Evolutionary conservation across 2,888 invertebrate genomes (phyloP), one percentile per base, ranked within the genome.

Genomic region (Polyploca ridens): DNA sequence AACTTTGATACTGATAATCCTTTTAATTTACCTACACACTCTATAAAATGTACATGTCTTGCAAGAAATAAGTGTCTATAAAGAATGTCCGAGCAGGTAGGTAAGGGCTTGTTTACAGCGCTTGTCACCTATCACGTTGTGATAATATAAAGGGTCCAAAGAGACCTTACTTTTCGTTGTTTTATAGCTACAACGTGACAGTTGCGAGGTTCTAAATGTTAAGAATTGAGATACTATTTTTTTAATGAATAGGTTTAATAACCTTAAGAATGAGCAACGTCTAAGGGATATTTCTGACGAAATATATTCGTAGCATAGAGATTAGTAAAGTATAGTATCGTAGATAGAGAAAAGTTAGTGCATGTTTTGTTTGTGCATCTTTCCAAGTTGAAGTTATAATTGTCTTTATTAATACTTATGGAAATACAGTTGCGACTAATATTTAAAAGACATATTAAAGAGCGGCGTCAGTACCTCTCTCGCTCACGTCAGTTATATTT

Each of bases 91-190:
- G 54, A 54, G 10, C n/a, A 49, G 49, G 54, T 63, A 44, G 41
- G 41, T 41, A 41, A 67, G 64, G 64, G 38, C 65, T 62, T 61
- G 63, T 70, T 72, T 72, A 73, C 64, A 60, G 69, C 65, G 63
- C 64, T 44, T 66, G 66, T 64, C 67, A 70, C 70, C 69, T 69
- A 72, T 69, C 74, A 71, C 68, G 67, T 67, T 58, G 60, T 19
- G 63, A 44, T 62, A 65, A 66, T 70, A 68, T 69, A 58, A 66
- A 68, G 68, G 67, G 65, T n/a, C n/a, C n/a, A n/a, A n/a, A n/a
- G n/a, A 74, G 69, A 65, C 69, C 27, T 69, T 66, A 69, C 68
- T n/a, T 72, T 70, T 72, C 46, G 33, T 68, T 66, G 59, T 64
- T 72, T 71, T 69, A 69, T 63, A 41, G 59, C 58, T 38, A 49